phyloP scores from a whole-genome alignment of 2,888 invertebrate genomes.

The Serrognathus titanus region DNA sequence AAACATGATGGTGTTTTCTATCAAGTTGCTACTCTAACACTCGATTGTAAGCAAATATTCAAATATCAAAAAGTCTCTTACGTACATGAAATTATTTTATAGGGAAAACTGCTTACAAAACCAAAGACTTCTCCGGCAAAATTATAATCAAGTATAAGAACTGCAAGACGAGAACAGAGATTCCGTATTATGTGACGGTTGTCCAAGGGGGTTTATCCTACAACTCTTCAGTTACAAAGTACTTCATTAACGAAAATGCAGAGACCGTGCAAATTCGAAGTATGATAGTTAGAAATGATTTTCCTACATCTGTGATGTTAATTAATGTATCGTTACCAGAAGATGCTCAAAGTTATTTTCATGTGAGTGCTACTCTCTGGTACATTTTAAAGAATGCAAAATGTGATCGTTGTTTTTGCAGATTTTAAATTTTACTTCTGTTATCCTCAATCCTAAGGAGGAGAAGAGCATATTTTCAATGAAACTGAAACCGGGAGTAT shows the following conservation, averaged over 20 bases:
- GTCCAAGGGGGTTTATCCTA: conserved; percentile 58
- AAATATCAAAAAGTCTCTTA: background rate
- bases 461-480: conserved; percentile 58
- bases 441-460: conserved; percentile 58
- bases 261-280: conserved; percentile 52
- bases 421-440: conserved; percentile 60
- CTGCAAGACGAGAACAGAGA: conserved; percentile 50
- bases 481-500: conserved; percentile 52
- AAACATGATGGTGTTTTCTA: conserved; percentile 40
- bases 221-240: conserved; percentile 55
- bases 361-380: conserved; percentile 47
- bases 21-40: conserved; percentile 64
- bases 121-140: conserved; percentile 56
- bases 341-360: conserved; percentile 60
- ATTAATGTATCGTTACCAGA: conserved; percentile 65
- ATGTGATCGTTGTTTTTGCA: conserved; percentile 38
- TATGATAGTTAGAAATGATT: conserved; percentile 63
- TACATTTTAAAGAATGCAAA: background rate
- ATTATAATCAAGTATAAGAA: conserved; percentile 54
- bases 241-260: conserved; percentile 46
- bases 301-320: conserved; percentile 68
- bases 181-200: conserved; percentile 64
- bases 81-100: conserved; percentile 23
- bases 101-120: conserved; percentile 57
- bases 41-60: conserved; percentile 61